Conservation (phyloP, 2,113 vertebrate species). For the Anser brachyrhynchus region DNA sequence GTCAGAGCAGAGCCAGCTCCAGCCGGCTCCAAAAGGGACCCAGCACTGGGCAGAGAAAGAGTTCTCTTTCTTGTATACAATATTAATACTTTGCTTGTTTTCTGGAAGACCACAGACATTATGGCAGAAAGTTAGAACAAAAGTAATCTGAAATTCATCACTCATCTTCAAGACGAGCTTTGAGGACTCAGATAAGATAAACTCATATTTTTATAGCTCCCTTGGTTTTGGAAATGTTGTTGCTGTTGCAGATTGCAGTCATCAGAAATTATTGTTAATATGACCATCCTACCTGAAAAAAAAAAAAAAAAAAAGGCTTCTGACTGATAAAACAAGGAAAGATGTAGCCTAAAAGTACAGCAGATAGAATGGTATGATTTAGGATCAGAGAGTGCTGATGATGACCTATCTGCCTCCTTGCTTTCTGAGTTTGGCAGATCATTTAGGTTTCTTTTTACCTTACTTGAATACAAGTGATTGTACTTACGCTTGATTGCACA, state of each 20-base stretch:
- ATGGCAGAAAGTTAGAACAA: neutral
- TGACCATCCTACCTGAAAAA: neutral
- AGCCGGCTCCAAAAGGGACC: no score
- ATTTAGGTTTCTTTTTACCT: neutral
- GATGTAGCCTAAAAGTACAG: neutral
- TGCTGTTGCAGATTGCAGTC: neutral
- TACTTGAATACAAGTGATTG: neutral
- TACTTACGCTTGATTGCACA: neutral
- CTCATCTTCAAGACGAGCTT: neutral
- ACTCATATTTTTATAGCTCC: rapidly evolving
- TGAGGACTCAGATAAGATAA: neutral
- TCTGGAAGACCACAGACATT: neutral
- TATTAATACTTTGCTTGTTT: neutral
- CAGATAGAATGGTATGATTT: neutral
- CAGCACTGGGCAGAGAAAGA: no score
- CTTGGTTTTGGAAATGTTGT: neutral
- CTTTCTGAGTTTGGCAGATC: neutral
- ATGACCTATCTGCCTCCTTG: neutral
- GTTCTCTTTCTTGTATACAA: neutral
- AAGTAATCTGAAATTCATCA: neutral
- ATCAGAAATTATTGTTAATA: neutral
- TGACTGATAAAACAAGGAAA: neutral
- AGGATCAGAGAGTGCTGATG: neutral
- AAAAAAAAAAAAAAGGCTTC: neutral
- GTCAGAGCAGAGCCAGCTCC: no score